Evolutionary conservation across 1,140 invertebrate species (phyloP).

Genomic region (Metopolophium dirhodum): DNA sequence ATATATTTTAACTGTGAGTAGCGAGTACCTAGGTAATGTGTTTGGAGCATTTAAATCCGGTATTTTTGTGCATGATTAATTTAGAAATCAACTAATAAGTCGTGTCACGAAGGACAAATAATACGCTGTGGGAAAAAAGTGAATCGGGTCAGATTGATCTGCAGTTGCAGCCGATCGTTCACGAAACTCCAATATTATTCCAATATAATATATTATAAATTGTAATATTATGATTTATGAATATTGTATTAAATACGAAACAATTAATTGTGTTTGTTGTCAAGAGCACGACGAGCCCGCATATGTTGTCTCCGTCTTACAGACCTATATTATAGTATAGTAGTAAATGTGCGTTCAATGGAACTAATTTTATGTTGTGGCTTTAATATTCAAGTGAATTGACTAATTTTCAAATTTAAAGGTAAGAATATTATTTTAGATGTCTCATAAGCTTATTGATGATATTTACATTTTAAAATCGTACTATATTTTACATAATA

Average conservation of each 20-base stretch:
- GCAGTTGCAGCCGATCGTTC: neutral
- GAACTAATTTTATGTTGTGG: neutral
- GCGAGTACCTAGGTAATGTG: neutral
- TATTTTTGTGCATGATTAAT: constrained; percentile 10
- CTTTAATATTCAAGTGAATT: neutral
- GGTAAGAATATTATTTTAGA: neutral
- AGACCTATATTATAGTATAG: neutral
- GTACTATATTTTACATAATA: neutral
- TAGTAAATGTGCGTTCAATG: neutral
- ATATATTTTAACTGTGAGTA: neutral
- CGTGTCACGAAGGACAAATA: neutral
- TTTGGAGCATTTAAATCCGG: neutral
- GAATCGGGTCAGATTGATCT: neutral
- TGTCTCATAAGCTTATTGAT: neutral
- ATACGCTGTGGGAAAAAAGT: neutral
- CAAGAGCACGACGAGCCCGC: neutral
- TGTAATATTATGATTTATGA: neutral
- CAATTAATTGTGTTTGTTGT: neutral
- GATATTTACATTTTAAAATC: neutral
- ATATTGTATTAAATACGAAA: neutral
- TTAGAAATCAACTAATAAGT: constrained; percentile 10
- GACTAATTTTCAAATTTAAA: neutral
- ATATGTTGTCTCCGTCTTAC: neutral
- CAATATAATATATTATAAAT: neutral
- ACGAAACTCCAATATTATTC: neutral